Base-by-base conservation (phyloP, 2,113 vertebrate species). In the Anolis sagrei region DNA sequence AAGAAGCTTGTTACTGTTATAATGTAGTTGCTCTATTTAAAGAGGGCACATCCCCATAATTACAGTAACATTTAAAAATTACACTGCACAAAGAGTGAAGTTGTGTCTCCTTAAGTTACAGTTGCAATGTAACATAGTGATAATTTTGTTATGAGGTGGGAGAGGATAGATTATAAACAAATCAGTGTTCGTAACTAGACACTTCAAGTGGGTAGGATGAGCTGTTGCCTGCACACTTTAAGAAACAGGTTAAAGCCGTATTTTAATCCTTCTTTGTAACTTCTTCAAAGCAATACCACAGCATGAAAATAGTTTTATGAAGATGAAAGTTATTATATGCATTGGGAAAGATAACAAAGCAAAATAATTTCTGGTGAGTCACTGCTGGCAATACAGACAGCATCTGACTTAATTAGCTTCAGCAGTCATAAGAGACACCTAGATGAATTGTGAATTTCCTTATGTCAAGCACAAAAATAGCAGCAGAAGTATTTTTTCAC, bases 301-400 rank as follows among this genome's bases (percentile, higher is more conserved):
- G 13, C 11, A 58, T 21, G 13, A 34, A 16, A 58, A 73, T 25
- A 29, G 32, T 44, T 74, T 74, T 23, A 44, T 44, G 25, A 70
- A 83, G 25, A 14, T 29, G 51, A 10, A 61, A 23, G 49, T 61
- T 11, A 39, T 74, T 58, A 18, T 32, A 82, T 29, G 25, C 36
- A 14, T 61, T 74, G 51, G 54, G 49, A 44, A 83, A 61, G 32
- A 61, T 79, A 25, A 27, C 76, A 61, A 70, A 62, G 44, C 68
- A 79, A 51, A 58, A 79, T 61, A 36, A 73, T 72, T 79, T 79
- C 68, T 85, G 84, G 68, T 79, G 68, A 79, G 27, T 79, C 83
- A 36, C 4, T 72, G 36, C 51, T 85, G 68, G 79, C 49, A 79
- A 79, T 34, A 58, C 49, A 79, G 76, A 58, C 25, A 77, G 54